Base-by-base conservation (phyloP, 1,140 invertebrate species). In the Carcinoscorpius rotundicauda region DNA sequence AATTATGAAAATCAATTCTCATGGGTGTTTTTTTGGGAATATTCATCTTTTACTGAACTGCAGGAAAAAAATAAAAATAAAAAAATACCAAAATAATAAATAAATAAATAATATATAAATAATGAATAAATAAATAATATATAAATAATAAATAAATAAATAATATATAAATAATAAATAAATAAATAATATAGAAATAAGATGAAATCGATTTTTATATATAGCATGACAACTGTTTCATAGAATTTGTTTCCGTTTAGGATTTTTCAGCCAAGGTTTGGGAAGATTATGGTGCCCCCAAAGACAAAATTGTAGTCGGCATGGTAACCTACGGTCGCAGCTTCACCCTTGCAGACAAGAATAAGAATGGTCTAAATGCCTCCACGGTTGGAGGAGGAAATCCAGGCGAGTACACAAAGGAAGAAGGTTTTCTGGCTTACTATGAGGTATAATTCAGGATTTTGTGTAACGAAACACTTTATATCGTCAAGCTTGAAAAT, bases 261-360 rank as follows among this genome's bases (percentile, higher is more conserved):
- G 89, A 92, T 75, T 90, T 83, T 71, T 86, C 74, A 66, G 76
- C 83, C 82, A 85, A 91, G 71, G 91, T 92, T 74, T 93, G 89
- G 89, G 88, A 92, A 49, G 80, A 84, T 4, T 84, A 88, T 71
- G 92, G 92, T 6, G 91, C 90, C 0, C 84, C 88, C 69, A 75
- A 82, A 0, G 81, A 86, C 53, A 96, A 96, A 79, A 75, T 97
- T 50, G 87, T 97, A 3, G 76, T 97, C 4, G 94, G 93, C 60
- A 91, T 97, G 56, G 93, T 93, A 3, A 96, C 93, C 3, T 97
- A 97, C 74, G 93, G 93, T 29, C 81, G 91, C 51, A 91, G 89
- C 0, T 96, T 88, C 74, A 93, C 90, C 0, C 77, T 95, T 50
- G 87, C 88, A 71, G 93, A 93, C 76, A 79, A 82, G n/a, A 80